Evolutionary conservation across 2,888 invertebrate genomes (phyloP).

Genomic region (Cybosia mesomella): DNA sequence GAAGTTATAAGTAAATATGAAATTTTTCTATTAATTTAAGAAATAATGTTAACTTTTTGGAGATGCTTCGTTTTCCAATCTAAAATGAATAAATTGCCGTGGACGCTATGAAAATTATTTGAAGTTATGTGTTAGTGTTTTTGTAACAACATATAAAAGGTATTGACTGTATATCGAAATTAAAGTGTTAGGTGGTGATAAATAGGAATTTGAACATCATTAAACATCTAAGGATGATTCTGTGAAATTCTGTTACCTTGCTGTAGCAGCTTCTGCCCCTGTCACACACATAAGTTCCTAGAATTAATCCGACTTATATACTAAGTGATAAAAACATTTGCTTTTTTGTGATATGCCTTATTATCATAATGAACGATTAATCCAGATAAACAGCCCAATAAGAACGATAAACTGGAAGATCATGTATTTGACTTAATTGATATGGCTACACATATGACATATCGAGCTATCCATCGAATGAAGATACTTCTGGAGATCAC

Average conservation of each 20-base stretch:
- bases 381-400: constrained; percentile 48
- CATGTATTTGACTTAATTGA: not conserved
- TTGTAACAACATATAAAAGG: not conserved
- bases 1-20: too few relatives aligned
- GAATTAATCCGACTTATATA: constrained; percentile 60
- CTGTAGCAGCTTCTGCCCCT: constrained; percentile 23
- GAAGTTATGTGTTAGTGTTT: not conserved
- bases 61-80: too few relatives aligned
- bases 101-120: too few relatives aligned
- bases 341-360: constrained; percentile 35
- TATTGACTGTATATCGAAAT: too few relatives aligned
- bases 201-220: not conserved
- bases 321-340: constrained; percentile 55
- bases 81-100: too few relatives aligned
- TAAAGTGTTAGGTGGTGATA: not conserved
- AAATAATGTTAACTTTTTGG: too few relatives aligned
- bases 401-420: constrained; percentile 33
- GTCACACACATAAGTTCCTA: constrained; percentile 12
- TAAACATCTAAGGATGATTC: not conserved
- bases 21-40: too few relatives aligned
- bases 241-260: constrained; percentile 36
- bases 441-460: not conserved
- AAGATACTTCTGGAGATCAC: too few relatives aligned
- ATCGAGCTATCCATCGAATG: too few relatives aligned
- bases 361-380: constrained; percentile 49